phyloP scores from a whole-genome alignment of 2,888 invertebrate species.

The Brachypterus glaber region DNA sequence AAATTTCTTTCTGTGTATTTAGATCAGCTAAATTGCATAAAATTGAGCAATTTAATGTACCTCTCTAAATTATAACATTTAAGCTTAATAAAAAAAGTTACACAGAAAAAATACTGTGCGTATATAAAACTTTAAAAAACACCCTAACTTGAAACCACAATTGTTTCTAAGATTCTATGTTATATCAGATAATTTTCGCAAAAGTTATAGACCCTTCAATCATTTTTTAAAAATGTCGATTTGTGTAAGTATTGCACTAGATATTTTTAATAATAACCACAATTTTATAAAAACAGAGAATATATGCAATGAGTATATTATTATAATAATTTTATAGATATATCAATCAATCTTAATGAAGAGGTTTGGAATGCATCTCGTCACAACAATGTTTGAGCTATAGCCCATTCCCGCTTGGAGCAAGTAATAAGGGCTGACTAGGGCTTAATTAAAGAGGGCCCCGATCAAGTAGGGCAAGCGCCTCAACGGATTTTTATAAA shows the following conservation, averaged over 20 bases:
- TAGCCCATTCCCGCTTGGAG: slow-evolving; percentile 34
- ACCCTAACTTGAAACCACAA: too few relatives aligned
- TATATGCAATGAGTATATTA: slow-evolving; percentile 39
- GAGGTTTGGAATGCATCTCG: slow-evolving; percentile 43
- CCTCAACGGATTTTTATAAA: slow-evolving; percentile 21
- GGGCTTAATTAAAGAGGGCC: slow-evolving; percentile 20
- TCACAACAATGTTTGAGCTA: slow-evolving; percentile 46
- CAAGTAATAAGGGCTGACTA: slow-evolving; percentile 26
- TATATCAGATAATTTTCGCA: too few relatives aligned
- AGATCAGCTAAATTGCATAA: too few relatives aligned
- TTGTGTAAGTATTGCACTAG: slow-evolving; percentile 42
- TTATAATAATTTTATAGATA: slow-evolving; percentile 36
- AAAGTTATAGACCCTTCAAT: too few relatives aligned
- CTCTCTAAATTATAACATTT: too few relatives aligned
- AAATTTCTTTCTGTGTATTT: too few relatives aligned
- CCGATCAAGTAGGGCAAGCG: slow-evolving; percentile 31
- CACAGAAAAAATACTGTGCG: too few relatives aligned
- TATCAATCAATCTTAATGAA: slow-evolving; percentile 39
- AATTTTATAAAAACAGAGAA: slow-evolving; percentile 40
- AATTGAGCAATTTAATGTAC: too few relatives aligned
- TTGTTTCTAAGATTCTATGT: too few relatives aligned
- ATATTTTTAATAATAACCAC: slow-evolving; percentile 38
- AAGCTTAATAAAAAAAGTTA: too few relatives aligned
- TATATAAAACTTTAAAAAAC: too few relatives aligned
- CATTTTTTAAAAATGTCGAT: too few relatives aligned